Base-by-base conservation (phyloP, 2,113 vertebrate species). In the Aspidoscelis tigris region DNA sequence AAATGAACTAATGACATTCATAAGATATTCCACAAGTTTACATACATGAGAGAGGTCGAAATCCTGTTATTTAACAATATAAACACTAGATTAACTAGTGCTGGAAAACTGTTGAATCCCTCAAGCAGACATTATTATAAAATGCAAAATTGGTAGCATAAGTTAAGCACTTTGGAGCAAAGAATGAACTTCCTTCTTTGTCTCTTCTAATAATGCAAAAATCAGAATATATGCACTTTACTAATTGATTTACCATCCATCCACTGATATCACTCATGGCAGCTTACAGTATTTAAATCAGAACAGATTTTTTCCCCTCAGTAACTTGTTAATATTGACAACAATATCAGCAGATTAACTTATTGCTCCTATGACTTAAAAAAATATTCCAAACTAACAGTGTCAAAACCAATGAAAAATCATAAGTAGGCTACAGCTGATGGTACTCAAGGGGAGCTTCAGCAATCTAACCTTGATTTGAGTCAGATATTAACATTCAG, bases 1-100 rank as follows among this genome's bases (percentile, higher is more conserved):
- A 50, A 1, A 2, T 41, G 0, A 70, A 64, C 64, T 1, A 0
- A 39, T 66, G 4, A 22, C 0, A 12, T 9, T 73, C 16, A 4
- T 83, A 70, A 12, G 39, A 2, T 7, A 2, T 12, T 4, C 12
- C 2, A 58, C 8, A 61, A 77, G 12, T 71, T 24, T 61, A 4
- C 26, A 69, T 55, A 44, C 10, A 39, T 21, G 18, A 77, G 1
- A 47, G 74, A 44, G 66, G 41, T 55, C 55, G 16, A 74, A 84
- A 43, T 26, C 0, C 2, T 47, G 69, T 80, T 72, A 44, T 75
- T 11, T 61, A 61, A 55, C 55, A 5, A 9, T 69, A 61, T 87
- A 7, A 39, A 82, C 84, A n/a, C 50, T 24, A 44, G 10, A 68
- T 64, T 55, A 74, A 87, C 26, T 44, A 5, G 4, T 74, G 0